Percentiles rank a stretch among this genome's conserved stretches.
Conservation (phyloP, 2,113 vertebrate species). For the Falcunculus frontatus region DNA sequence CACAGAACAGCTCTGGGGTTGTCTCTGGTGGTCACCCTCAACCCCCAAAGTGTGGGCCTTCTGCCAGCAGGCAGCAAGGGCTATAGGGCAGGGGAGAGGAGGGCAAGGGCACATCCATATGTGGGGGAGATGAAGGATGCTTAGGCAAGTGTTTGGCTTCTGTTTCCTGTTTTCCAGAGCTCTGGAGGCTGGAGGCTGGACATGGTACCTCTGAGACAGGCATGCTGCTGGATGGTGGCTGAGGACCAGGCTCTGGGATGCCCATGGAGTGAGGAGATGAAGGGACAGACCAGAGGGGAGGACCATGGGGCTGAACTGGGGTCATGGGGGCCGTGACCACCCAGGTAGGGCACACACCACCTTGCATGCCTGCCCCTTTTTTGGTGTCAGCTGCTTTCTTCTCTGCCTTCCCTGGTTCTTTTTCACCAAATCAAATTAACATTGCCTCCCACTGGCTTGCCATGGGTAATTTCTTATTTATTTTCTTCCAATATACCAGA, state of each 20-base stretch:
- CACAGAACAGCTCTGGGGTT: neutral
- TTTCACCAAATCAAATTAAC: neutral
- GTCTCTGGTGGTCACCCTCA: neutral
- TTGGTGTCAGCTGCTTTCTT: neutral
- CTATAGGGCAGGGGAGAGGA: neutral
- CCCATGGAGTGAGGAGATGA: neutral
- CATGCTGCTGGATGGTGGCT: neutral
- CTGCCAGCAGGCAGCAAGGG: neutral
- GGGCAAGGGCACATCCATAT: accelerated
- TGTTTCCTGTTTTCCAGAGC: neutral
- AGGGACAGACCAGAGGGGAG: neutral
- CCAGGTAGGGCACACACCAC: accelerated
- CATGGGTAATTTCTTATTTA: neutral
- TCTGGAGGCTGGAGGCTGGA: neutral
- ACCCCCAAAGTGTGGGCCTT: neutral
- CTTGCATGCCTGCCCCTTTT: accelerated
- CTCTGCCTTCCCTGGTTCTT: neutral
- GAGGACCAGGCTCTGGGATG: neutral
- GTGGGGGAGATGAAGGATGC: neutral
- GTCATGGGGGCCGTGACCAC: neutral
- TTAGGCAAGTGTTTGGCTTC: neutral
- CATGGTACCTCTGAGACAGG: neutral
- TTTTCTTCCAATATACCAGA: neutral
- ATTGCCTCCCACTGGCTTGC: neutral
- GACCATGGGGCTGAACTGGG: accelerated